Evolutionary conservation across 2,113 vertebrate genomes (phyloP).

Genomic region (Sinocyclocheilus anophthalmus): DNA sequence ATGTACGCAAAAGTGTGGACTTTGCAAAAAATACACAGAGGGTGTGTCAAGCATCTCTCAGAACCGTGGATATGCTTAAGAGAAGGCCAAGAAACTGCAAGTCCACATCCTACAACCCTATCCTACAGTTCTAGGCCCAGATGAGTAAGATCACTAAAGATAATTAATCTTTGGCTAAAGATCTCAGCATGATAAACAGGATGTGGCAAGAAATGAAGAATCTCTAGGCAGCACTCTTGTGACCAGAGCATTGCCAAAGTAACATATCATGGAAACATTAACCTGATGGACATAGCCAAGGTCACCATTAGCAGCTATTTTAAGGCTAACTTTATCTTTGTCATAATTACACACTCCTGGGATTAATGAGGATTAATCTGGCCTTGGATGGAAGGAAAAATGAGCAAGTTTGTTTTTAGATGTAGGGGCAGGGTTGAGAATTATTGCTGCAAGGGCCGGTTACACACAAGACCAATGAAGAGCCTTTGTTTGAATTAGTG

Average conservation of each 20-base stretch:
- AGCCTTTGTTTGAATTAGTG: slow-evolving; percentile 30
- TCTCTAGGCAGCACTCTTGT: slow-evolving; percentile 19
- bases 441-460: not conserved
- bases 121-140: slow-evolving; percentile 7
- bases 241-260: slow-evolving; percentile 50
- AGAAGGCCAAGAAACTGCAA: not conserved
- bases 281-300: slow-evolving; percentile 64
- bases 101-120: not conserved
- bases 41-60: not conserved
- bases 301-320: slow-evolving; percentile 69
- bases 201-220: slow-evolving; percentile 34
- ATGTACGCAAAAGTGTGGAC: not conserved
- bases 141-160: not conserved
- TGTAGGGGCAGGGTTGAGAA: not conserved
- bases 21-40: not conserved
- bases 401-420: slow-evolving; percentile 3
- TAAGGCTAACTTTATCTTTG: slow-evolving; percentile 54
- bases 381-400: slow-evolving; percentile 57
- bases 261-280: slow-evolving; percentile 69
- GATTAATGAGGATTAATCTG: slow-evolving; percentile 58
- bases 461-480: not conserved
- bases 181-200: slow-evolving; percentile 45
- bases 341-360: slow-evolving; percentile 62
- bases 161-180: not conserved
- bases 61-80: not conserved